These are phyloP conservation scores for Thunnus thynnus DNA, from an alignment of 2,113 vertebrate species.

Conservation along the genomic window DNA sequence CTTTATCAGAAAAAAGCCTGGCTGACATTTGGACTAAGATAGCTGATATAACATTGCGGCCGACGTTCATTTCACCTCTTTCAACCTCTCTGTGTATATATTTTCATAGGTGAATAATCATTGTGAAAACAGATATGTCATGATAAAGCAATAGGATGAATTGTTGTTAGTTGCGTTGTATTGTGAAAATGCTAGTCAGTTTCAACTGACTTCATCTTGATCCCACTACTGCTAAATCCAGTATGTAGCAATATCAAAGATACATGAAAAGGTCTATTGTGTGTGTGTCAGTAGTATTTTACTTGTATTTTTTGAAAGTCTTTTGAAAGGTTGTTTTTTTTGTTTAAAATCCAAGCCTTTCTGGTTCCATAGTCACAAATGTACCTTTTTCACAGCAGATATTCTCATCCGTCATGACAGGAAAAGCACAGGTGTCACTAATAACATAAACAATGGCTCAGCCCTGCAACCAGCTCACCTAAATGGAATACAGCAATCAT, in stretches of 20 bases:
- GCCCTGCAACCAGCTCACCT: no score
- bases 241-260: neutral
- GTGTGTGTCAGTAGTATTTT: no score
- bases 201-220: no score
- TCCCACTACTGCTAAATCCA: neutral
- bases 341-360: no score
- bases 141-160: slow-evolving; percentile 25
- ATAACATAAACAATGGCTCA: no score
- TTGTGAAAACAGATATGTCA: slow-evolving; percentile 4
- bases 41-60: slow-evolving; percentile 51
- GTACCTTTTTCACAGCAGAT: no score
- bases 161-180: neutral
- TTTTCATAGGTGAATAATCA: slow-evolving; percentile 41
- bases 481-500: no score
- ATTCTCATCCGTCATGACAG: no score
- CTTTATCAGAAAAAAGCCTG: slow-evolving; percentile 60
- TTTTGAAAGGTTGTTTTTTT: no score
- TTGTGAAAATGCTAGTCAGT: slow-evolving; percentile 7
- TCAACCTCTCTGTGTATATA: slow-evolving; percentile 25
- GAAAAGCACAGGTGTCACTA: no score
- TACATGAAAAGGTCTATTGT: neutral
- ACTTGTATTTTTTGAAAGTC: no score
- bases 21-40: slow-evolving; percentile 76
- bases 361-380: no score
- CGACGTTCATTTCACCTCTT: slow-evolving; percentile 61